These are phyloP conservation scores for Chromoteleia sp. DNA, from an alignment of 2,888 invertebrate species.

Conservation along the genomic window DNA sequence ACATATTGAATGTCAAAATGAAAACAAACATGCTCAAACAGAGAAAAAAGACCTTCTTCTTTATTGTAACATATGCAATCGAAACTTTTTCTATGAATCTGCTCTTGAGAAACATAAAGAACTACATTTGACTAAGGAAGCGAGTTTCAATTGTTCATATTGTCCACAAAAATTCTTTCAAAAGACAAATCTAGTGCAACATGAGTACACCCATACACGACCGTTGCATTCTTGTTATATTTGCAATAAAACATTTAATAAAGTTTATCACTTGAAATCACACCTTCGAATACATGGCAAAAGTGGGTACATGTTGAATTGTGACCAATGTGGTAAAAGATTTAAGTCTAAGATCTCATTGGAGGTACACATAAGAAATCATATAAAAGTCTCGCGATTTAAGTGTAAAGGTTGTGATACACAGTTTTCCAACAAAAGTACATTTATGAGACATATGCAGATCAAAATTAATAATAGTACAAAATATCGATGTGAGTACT, in stretches of 20 bases:
- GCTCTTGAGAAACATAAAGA: constrained; percentile 51
- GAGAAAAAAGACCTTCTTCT: not conserved
- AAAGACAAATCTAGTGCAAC: constrained; percentile 52
- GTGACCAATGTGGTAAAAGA: constrained; percentile 39
- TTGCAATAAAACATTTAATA: constrained; percentile 45
- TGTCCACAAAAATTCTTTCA: constrained; percentile 62
- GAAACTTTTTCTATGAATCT: constrained; percentile 54
- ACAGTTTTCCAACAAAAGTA: constrained; percentile 4
- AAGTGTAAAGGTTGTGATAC: constrained; percentile 36
- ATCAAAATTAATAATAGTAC: constrained; percentile 40
- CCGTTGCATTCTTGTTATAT: constrained; percentile 25
- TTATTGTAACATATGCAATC: constrained; percentile 33
- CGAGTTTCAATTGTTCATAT: constrained; percentile 26
- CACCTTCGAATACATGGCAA: constrained; percentile 27
- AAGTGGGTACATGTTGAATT: not conserved
- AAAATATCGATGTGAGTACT: constrained; percentile 36
- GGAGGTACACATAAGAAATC: constrained; percentile 34
- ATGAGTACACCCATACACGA: constrained; percentile 43
- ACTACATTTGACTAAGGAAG: constrained; percentile 43
- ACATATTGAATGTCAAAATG: not conserved
- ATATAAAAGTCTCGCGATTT: not conserved
- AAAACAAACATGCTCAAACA: not conserved
- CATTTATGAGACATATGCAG: constrained; percentile 35
- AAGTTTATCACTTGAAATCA: constrained; percentile 33
- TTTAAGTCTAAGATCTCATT: constrained; percentile 29